These are phyloP conservation scores for Condylura cristata DNA, from an alignment of 2,113 vertebrate species.

Conservation along the genomic window DNA sequence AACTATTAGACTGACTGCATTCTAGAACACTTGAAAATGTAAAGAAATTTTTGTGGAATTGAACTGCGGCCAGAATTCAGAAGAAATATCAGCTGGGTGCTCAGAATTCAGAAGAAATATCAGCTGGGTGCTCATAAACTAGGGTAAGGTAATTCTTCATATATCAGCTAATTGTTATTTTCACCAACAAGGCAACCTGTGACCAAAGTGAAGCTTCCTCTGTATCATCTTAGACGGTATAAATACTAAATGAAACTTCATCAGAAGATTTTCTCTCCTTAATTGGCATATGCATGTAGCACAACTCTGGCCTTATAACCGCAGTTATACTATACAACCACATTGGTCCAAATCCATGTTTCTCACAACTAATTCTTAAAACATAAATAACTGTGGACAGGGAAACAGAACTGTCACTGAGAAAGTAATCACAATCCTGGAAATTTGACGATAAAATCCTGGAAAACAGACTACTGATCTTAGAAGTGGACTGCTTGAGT, in stretches of 20 bases:
- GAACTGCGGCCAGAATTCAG: not conserved
- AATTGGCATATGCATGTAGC: not conserved
- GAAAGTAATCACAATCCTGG: not conserved
- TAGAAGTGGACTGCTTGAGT: not conserved
- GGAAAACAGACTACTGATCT: not conserved
- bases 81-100: not conserved
- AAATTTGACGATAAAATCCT: not conserved
- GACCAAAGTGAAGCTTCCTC: not conserved
- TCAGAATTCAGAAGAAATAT: not conserved
- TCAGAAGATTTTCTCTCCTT: not conserved
- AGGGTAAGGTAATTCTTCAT: not conserved
- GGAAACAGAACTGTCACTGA: not conserved
- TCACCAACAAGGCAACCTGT: not conserved
- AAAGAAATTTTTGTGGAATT: not conserved
- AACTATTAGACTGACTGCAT: not conserved
- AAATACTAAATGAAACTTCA: not conserved
- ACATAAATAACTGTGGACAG: not conserved
- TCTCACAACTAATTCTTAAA: not conserved
- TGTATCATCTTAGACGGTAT: not conserved
- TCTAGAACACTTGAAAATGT: not conserved
- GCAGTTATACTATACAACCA: not conserved
- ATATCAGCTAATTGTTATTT: not conserved
- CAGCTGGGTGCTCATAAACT: not conserved
- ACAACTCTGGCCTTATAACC: not conserved
- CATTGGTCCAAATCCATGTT: not conserved